These are phyloP conservation scores for Hemibagrus guttatus DNA, from an alignment of 2,797 vertebrate species.

Conservation along the genomic window DNA sequence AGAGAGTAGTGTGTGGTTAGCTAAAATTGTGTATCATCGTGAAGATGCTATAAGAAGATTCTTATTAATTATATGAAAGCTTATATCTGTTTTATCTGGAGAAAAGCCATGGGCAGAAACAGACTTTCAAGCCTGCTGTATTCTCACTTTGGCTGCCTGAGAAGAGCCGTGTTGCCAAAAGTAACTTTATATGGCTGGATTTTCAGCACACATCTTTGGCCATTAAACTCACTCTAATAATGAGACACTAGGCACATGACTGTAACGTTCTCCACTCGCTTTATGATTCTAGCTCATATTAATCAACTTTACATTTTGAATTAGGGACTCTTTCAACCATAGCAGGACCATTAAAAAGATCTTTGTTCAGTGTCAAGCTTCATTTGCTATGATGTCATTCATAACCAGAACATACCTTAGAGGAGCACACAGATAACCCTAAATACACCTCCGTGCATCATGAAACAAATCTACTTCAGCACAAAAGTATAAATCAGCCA, in stretches of 20 bases:
- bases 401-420: constrained; percentile 7
- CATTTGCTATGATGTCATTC: constrained; percentile 18
- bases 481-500: constrained; percentile 4
- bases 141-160: constrained; percentile 40
- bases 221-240: constrained; percentile 47
- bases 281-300: constrained; percentile 29
- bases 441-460: background rate
- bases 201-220: constrained; percentile 39
- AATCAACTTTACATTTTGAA: constrained; percentile 28
- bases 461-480: constrained; percentile 1
- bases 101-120: constrained; percentile 12
- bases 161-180: constrained; percentile 38
- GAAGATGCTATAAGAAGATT: constrained; percentile 16
- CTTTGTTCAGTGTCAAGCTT: constrained; percentile 17
- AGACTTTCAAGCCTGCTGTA: background rate
- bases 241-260: constrained; percentile 36
- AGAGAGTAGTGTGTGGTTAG: background rate
- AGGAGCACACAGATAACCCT: background rate
- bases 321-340: constrained; percentile 25
- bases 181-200: constrained; percentile 48
- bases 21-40: background rate
- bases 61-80: background rate
- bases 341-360: constrained; percentile 29
- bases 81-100: constrained; percentile 28
- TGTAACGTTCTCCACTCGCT: constrained; percentile 18